Conservation (phyloP, 2,888 invertebrate species). For the Hylaea fasciaria region DNA sequence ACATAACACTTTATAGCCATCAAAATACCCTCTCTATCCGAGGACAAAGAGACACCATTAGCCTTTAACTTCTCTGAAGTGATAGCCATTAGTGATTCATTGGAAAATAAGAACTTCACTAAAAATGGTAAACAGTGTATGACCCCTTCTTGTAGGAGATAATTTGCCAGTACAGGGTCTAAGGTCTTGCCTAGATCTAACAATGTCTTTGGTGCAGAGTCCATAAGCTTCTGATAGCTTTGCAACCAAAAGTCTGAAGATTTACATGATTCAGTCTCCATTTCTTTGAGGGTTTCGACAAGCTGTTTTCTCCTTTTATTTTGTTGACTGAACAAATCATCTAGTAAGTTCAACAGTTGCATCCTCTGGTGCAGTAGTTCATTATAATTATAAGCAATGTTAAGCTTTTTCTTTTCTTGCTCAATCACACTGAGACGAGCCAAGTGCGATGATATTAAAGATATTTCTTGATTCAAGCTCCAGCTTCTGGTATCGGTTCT, state of each 20-base stretch:
- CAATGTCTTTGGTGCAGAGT: constrained; percentile 88
- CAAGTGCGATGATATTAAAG: constrained; percentile 89
- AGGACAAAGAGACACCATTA: constrained; percentile 82
- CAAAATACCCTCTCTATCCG: constrained; percentile 86
- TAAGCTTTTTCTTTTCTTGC: constrained; percentile 88
- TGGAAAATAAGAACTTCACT: constrained; percentile 84
- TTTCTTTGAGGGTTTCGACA: constrained; percentile 87
- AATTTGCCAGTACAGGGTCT: constrained; percentile 88
- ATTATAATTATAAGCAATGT: constrained; percentile 88
- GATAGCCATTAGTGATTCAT: constrained; percentile 80
- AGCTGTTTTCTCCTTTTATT: constrained; percentile 87
- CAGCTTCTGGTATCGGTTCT: constrained; percentile 90
- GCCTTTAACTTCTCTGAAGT: constrained; percentile 83
- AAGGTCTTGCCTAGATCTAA: constrained; percentile 86
- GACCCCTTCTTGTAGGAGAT: constrained; percentile 88
- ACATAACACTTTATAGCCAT: constrained; percentile 86
- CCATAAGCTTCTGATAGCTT: constrained; percentile 93
- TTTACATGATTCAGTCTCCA: constrained; percentile 86
- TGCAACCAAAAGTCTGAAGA: constrained; percentile 89
- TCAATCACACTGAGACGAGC: constrained; percentile 89
- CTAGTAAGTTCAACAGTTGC: constrained; percentile 87
- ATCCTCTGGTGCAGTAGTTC: constrained; percentile 88
- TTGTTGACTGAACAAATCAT: constrained; percentile 89
- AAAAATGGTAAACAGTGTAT: constrained; percentile 91
- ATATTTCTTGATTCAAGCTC: constrained; percentile 91